Evolutionary conservation across 2,113 vertebrate genomes (phyloP).

Genomic region (Gymnorhina tibicen): DNA sequence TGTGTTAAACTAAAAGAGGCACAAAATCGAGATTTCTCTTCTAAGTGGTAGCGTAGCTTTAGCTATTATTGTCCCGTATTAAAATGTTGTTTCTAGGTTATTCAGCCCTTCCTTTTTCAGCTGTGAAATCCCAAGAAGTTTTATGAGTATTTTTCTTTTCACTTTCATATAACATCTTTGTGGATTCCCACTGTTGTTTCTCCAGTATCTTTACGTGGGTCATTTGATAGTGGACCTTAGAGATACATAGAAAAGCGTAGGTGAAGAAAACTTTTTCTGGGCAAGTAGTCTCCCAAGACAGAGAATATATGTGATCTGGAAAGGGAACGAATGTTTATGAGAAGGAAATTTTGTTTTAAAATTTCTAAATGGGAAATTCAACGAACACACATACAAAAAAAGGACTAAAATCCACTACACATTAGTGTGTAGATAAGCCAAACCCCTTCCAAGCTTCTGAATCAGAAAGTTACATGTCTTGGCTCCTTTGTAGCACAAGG

Average conservation of each 20-base stretch:
- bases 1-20: not conserved
- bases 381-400: not conserved
- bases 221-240: not conserved
- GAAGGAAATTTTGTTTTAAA: not conserved
- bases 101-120: not conserved
- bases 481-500: not conserved
- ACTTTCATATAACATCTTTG: not conserved
- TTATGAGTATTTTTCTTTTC: not conserved
- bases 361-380: not conserved
- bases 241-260: rapidly evolving
- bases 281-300: not conserved
- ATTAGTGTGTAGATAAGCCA: not conserved
- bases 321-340: not conserved
- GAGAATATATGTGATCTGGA: not conserved
- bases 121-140: not conserved
- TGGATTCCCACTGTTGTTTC: not conserved
- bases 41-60: not conserved
- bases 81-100: not conserved
- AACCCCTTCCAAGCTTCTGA: rapidly evolving
- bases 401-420: not conserved
- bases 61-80: not conserved
- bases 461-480: not conserved
- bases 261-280: not conserved
- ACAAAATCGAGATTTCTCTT: not conserved
- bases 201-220: not conserved